Evolutionary conservation across 2,113 vertebrate species (phyloP).

Genomic region (Maccullochella peelii): DNA sequence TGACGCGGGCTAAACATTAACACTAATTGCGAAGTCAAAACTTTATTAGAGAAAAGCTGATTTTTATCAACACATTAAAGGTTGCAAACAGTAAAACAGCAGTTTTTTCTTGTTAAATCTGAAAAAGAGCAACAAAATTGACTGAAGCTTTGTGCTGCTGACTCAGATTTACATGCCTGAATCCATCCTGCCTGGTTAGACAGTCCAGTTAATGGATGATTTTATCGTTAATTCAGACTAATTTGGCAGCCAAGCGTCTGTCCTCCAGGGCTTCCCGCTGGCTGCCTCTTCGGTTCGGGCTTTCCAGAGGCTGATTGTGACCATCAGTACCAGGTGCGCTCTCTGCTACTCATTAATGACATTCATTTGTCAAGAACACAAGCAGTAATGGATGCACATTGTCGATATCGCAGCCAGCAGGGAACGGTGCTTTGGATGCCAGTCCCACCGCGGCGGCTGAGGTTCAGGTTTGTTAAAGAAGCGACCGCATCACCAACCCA

Average conservation of each 20-base stretch:
- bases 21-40: not conserved
- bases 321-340: slow-evolving; percentile 31
- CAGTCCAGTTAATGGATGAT: slow-evolving; percentile 1
- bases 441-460: not conserved
- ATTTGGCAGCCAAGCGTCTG: slow-evolving; percentile 16
- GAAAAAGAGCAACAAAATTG: not conserved
- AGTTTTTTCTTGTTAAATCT: not conserved
- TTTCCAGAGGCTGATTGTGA: slow-evolving; percentile 25
- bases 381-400: slow-evolving; percentile 19
- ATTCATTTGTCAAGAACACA: slow-evolving; percentile 30
- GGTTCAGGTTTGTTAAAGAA: slow-evolving; percentile 23
- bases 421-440: not conserved
- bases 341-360: slow-evolving; percentile 34
- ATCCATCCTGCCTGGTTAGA: not conserved
- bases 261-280: slow-evolving; percentile 13
- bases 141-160: not conserved
- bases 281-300: not conserved
- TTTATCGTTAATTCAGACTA: slow-evolving; percentile 35
- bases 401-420: not conserved
- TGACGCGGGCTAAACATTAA: not conserved
- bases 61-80: not conserved
- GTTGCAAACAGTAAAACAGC: not conserved
- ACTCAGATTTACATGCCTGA: slow-evolving; percentile 10
- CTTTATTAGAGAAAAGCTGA: not conserved
- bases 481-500: not conserved